phyloP scores from a whole-genome alignment of 2,797 vertebrate species.

The Myotis pilosus region DNA sequence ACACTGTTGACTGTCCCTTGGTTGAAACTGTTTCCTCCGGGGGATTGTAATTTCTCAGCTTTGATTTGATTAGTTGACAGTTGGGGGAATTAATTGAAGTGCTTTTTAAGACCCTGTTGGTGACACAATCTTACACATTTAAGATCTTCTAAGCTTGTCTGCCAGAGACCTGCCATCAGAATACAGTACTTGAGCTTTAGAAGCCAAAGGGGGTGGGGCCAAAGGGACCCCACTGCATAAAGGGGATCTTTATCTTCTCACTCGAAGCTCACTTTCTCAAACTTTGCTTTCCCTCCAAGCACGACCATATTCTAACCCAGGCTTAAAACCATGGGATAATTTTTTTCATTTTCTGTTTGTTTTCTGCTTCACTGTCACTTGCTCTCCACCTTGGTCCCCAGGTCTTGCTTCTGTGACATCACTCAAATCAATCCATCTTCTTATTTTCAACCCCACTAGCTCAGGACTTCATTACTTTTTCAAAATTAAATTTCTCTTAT shows the following conservation, averaged over 20 bases:
- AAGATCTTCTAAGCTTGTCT: neutral
- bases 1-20: neutral
- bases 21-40: neutral
- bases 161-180: neutral
- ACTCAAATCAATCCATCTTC: neutral
- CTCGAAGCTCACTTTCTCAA: neutral
- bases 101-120: neutral
- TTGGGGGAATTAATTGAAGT: neutral
- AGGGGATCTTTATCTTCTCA: neutral
- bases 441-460: neutral
- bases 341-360: neutral
- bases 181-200: neutral
- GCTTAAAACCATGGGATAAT: neutral
- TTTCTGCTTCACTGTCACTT: neutral
- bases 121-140: neutral
- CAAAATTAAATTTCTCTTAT: neutral
- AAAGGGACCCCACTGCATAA: neutral
- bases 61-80: neutral
- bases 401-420: neutral
- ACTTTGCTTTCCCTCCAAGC: neutral
- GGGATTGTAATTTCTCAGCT: slow-evolving; percentile 7
- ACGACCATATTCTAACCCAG: neutral
- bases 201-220: neutral
- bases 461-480: neutral
- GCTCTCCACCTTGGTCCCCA: neutral